These are phyloP conservation scores for Montipora capricornis DNA, from an alignment of 64 coral and sea anemone species.

Conservation along the genomic window DNA sequence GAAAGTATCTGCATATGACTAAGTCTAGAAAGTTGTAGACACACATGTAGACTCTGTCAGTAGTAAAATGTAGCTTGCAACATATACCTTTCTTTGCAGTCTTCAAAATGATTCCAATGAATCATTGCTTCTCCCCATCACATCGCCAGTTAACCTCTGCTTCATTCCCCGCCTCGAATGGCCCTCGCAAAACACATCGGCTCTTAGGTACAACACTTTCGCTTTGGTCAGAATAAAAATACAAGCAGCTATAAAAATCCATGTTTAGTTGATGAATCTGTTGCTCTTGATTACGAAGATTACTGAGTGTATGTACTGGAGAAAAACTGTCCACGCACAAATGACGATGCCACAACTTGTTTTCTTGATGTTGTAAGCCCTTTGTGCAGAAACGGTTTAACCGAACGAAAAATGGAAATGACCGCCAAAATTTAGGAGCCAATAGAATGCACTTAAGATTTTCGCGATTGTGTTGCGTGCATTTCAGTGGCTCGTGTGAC, in stretches of 20 bases:
- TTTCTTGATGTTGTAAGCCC: neutral
- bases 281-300: neutral
- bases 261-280: too few species aligned
- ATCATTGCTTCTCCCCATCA: conserved; percentile 18
- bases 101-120: conserved; percentile 29
- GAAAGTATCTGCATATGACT: too few species aligned
- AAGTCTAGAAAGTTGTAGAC: too few species aligned
- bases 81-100: conserved; percentile 13
- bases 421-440: neutral
- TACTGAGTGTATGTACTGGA: neutral
- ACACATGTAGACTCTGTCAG: neutral
- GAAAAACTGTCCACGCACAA: neutral
- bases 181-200: too few species aligned
- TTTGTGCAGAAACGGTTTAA: neutral
- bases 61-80: neutral
- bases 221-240: conserved; percentile 52
- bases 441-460: neutral
- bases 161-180: too few species aligned
- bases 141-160: too few species aligned
- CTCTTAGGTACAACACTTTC: conserved; percentile 23
- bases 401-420: neutral
- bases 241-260: conserved; percentile 49
- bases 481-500: neutral
- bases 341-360: neutral
- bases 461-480: neutral